Evolutionary conservation across 2,113 vertebrate species (phyloP), one percentile per base, ranked within the genome.

Genomic region (Lepisosteus osseus): DNA sequence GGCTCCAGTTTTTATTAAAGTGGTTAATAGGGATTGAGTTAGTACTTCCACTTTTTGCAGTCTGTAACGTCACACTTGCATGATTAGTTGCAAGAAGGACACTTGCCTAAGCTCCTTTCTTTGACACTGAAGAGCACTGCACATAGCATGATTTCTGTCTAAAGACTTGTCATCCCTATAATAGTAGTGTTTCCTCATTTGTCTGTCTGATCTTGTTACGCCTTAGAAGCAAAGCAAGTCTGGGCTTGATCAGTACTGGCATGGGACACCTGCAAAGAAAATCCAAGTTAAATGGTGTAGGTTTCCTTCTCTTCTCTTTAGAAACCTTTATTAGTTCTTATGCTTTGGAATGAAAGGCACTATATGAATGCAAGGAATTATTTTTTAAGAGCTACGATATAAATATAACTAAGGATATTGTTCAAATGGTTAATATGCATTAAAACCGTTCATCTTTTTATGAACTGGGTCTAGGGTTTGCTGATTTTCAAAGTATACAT

Each of bases 21-120:
- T 81, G 83, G 86, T 82, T 87, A 85, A 84, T 29, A 84, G 80
- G 86, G 85, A 87, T 88, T 87, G 87, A 83, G 84, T 80, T 86
- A 85, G 87, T 88, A 87, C 85, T 82, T 85, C 84, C 86, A 86
- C 86, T 83, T 74, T 51, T 79, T 84, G 75, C 79, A 85, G 43
- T 6, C 69, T 82, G 80, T 83, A 79, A 85, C 79, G 80, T 56
- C 17, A 14, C 54, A 40, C 4, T 8, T 41, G 41, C 29, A 12
- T 51, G 17, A 57, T 57, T 41, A 41, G 51, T 69, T 69, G 17
- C 54, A 51, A 56, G 0, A 66, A 45, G 45, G 9, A 41, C 7
- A 6, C 45, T 44, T 61, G 74, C 75, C 57, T 54, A 72, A 77
- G 70, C 15, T 11, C 66, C 54, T 15, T 44, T 77, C 56, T 6